phyloP scores from a whole-genome alignment of 2,888 invertebrate genomes.

The Cremastinae sp. region DNA sequence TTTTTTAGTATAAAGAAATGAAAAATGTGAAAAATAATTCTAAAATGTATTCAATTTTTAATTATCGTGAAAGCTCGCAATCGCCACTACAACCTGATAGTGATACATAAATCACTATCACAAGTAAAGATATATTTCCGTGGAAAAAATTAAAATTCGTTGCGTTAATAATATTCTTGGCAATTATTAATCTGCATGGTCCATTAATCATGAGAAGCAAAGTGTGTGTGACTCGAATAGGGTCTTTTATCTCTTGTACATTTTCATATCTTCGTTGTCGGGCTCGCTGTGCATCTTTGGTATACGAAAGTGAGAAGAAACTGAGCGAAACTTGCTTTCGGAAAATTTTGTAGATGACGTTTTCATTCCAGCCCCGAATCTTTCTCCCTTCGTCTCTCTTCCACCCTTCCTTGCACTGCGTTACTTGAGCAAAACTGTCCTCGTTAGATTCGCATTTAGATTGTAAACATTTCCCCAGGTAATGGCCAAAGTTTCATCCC shows the following conservation, averaged over 20 bases:
- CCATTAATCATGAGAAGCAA: conserved; percentile 25
- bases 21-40: too few relatives aligned
- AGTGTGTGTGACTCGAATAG: conserved; percentile 3
- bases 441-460: conserved; percentile 77
- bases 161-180: conserved; percentile 10
- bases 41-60: too few relatives aligned
- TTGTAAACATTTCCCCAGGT: conserved; percentile 65
- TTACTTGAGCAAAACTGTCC: conserved; percentile 62
- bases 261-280: conserved; percentile 22
- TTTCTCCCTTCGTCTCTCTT: conserved; percentile 19
- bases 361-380: conserved; percentile 31
- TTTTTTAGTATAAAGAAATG: too few relatives aligned
- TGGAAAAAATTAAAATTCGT: too few relatives aligned
- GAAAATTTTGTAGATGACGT: conserved; percentile 46
- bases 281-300: conserved; percentile 26
- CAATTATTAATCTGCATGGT: conserved; percentile 12
- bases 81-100: too few relatives aligned
- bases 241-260: conserved; percentile 38
- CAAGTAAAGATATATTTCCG: too few relatives aligned
- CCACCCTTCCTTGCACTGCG: conserved; percentile 30
- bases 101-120: too few relatives aligned
- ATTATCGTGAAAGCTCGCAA: too few relatives aligned
- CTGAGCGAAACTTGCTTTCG: conserved; percentile 32
- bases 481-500: conserved; percentile 70
- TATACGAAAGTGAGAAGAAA: conserved; percentile 28